phyloP scores from a whole-genome alignment of 2,113 vertebrate genomes.

The Plotosus lineatus region DNA sequence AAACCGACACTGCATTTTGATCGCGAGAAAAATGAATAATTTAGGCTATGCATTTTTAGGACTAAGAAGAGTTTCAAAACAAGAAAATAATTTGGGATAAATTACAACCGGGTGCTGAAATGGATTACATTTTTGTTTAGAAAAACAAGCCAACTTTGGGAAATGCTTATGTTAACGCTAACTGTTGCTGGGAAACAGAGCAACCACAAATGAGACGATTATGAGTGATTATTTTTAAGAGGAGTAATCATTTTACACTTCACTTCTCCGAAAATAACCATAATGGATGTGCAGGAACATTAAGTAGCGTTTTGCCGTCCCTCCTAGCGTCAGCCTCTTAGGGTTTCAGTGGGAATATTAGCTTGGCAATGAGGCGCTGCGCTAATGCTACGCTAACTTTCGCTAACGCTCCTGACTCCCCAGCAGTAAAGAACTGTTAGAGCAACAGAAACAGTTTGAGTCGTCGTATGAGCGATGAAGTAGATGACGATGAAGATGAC shows the following conservation, averaged over 20 bases:
- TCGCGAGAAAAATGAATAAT: background rate
- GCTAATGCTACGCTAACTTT: conserved; percentile 55
- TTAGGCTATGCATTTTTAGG: background rate
- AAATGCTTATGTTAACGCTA: background rate
- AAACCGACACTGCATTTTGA: background rate
- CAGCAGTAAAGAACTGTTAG: conserved; percentile 39
- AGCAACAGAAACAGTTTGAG: conserved; percentile 32
- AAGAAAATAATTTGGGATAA: background rate
- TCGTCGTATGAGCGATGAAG: conserved; percentile 34
- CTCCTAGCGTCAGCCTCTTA: conserved; percentile 51
- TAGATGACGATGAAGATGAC: conserved; percentile 15
- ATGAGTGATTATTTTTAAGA: conserved; percentile 44
- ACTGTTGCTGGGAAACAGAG: conserved; percentile 34
- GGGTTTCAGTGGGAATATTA: conserved; percentile 53
- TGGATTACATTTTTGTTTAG: background rate
- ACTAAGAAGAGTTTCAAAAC: background rate
- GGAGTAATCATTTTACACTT: conserved; percentile 55
- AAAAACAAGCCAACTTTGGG: background rate
- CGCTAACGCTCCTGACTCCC: conserved; percentile 34
- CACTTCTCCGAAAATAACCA: conserved; percentile 59
- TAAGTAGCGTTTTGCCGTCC: conserved; percentile 55
- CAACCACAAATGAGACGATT: conserved; percentile 45
- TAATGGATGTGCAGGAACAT: conserved; percentile 52
- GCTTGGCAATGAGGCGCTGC: conserved; percentile 55
- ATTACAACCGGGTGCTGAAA: background rate